Conservation (phyloP, 1,140 invertebrate species). For the Tetraneura akinire region DNA sequence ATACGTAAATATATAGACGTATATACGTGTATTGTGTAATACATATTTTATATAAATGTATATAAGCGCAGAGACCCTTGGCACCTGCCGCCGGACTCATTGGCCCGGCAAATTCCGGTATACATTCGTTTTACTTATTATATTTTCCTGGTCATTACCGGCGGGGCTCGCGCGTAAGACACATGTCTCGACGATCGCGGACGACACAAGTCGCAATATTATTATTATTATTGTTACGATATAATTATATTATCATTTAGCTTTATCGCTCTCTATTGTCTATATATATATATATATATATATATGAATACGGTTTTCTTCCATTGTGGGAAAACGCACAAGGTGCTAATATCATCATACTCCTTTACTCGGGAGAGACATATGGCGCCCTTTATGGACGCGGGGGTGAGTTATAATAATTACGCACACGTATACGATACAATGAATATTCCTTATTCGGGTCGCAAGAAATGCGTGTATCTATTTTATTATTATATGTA, state of each 20-base stretch:
- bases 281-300: neutral
- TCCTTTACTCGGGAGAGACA: conserved; percentile 41
- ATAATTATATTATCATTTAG: too few relatives aligned
- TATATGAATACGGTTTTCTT: conserved; percentile 2
- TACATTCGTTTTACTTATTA: conserved; percentile 5
- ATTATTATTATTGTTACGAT: neutral
- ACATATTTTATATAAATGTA: neutral
- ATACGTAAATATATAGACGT: neutral
- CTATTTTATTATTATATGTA: neutral
- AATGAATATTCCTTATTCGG: neutral
- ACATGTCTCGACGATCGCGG: conserved; percentile 8
- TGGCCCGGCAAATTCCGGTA: conserved; percentile 48
- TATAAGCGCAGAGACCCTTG: conserved; percentile 10
- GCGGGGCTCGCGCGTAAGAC: conserved; percentile 19
- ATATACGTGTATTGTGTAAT: too few relatives aligned
- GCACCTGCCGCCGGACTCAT: conserved; percentile 41
- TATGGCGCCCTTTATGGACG: conserved; percentile 12
- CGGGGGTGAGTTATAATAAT: neutral
- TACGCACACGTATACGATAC: too few relatives aligned
- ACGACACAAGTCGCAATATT: conserved; percentile 3
- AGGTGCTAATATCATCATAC: conserved; percentile 25
- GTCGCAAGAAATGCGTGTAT: neutral
- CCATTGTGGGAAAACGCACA: conserved; percentile 43
- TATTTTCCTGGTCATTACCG: conserved; percentile 12
- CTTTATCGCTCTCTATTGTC: too few relatives aligned